Base-by-base conservation (phyloP, 1,140 invertebrate genomes). In the Ips nitidus region DNA sequence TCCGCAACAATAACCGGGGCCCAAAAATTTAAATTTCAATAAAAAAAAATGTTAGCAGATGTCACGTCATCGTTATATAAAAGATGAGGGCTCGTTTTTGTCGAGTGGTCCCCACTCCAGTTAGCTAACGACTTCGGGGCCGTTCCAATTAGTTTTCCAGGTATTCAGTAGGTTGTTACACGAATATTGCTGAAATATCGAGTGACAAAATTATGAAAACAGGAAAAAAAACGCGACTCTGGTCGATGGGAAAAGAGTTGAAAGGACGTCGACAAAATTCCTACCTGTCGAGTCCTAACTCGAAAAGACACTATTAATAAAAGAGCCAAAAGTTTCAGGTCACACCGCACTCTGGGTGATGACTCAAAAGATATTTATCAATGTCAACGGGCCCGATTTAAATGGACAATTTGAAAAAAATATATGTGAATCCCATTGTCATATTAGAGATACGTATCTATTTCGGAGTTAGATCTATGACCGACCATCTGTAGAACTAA, bases 381-480 rank as follows among this genome's bases (percentile, higher is more conserved):
- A 61, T 61, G 59, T 61, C 59, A 61, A 61, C 59, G 59, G 38
- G 59, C 59, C n/a, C 39, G 59, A 61, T 61, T 36, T 61, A 47
- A 61, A 61, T 61, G 43, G 59, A 61, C 59, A 61, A 61, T 38
- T 43, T 50, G 39, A n/a, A n/a, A 61, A 61, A 61, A 47, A 61
- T 47, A 61, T 61, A 61, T 47, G 59, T 61, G 59, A 61, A 61
- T 47, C 59, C 59, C 59, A 61, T 61, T 61, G 59, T 61, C 59
- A 61, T 61, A 61, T 61, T 61, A 47, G 41, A 61, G 59, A 61
- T 61, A 47, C 59, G 38, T 61, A 61, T 61, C 59, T 61, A 45
- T 61, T 61, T 39, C 38, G 4, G 4, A n/a, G 59, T 61, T 38
- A 50, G 42, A n/a, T 50, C 41, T 61, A 37, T 61, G 41, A 43